Percentiles rank a stretch among this genome's conserved stretches.
phyloP scores from a whole-genome alignment of 2,888 invertebrate species.

The Marronus borbonicus region DNA sequence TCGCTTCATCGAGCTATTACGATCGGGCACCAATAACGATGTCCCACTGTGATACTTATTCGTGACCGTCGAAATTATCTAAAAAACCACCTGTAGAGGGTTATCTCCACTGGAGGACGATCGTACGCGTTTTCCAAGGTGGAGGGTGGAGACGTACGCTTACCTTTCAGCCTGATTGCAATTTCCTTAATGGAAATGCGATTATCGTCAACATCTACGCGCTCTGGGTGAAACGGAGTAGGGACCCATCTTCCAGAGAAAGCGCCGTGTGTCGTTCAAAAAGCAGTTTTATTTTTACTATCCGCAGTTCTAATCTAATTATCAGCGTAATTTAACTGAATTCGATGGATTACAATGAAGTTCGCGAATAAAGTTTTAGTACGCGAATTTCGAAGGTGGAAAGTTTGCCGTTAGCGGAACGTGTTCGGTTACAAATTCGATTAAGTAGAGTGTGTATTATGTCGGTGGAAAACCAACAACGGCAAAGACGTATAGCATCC shows the following conservation, averaged over 20 bases:
- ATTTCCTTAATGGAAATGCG: slow-evolving; percentile 25
- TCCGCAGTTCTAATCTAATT: too few species aligned
- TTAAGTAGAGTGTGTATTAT: too few species aligned
- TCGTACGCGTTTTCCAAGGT: too few species aligned
- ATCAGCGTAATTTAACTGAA: too few species aligned
- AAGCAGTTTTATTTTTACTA: background rate
- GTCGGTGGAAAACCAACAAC: too few species aligned
- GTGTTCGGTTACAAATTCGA: too few species aligned
- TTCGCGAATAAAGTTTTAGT: too few species aligned
- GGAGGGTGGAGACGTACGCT: background rate
- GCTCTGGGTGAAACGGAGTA: background rate
- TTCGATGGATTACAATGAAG: too few species aligned
- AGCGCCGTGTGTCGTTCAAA: background rate
- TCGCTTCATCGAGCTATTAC: background rate
- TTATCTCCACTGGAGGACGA: background rate
- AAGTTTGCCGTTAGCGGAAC: too few species aligned
- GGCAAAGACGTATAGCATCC: too few species aligned
- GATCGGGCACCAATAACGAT: too few species aligned
- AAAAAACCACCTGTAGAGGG: slow-evolving; percentile 30
- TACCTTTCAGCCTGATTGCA: slow-evolving; percentile 32
- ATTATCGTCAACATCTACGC: background rate
- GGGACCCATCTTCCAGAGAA: background rate
- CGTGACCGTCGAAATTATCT: slow-evolving; percentile 2
- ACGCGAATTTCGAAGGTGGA: too few species aligned
- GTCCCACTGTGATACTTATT: background rate